Conservation (phyloP, 30 jellyfish, hydroid and myxozoan genomes). For the Turritopsis rubra region DNA sequence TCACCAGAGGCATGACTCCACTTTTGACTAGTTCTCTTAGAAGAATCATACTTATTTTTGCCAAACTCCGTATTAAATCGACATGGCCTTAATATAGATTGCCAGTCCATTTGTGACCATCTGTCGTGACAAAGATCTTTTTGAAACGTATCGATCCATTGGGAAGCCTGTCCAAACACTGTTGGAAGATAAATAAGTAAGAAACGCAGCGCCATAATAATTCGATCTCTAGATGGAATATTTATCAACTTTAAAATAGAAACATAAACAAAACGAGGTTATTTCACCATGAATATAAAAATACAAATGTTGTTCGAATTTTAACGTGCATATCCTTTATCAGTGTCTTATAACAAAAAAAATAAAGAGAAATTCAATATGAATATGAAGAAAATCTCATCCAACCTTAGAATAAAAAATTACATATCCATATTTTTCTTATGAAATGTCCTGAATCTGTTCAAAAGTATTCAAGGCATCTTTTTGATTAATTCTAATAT, state of each 20-base stretch:
- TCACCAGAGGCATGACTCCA: slow-evolving; percentile 68
- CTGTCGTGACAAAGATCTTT: slow-evolving; percentile 75
- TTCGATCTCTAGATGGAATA: too few species aligned
- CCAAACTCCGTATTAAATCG: slow-evolving; percentile 63
- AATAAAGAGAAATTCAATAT: too few species aligned
- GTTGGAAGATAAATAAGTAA: background rate
- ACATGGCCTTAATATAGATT: slow-evolving; percentile 76
- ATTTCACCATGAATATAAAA: too few species aligned
- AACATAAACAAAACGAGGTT: too few species aligned
- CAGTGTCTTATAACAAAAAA: too few species aligned
- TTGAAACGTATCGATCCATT: slow-evolving; percentile 74
- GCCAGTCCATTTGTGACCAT: slow-evolving; percentile 97
- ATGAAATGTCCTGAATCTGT: too few species aligned
- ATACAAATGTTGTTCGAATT: too few species aligned
- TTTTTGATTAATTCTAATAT: background rate
- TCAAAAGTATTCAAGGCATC: background rate
- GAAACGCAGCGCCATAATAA: background rate
- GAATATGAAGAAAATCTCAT: too few species aligned
- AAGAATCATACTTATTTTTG: slow-evolving; percentile 43
- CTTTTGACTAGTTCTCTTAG: slow-evolving; percentile 69
- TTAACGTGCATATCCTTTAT: too few species aligned
- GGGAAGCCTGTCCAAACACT: slow-evolving; percentile 20
- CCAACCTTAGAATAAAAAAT: too few species aligned
- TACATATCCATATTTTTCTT: too few species aligned
- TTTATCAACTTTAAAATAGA: too few species aligned